Percentiles rank a stretch among this genome's conserved stretches.
phyloP scores from a whole-genome alignment of 2,113 vertebrate species.

The Felis chaus region DNA sequence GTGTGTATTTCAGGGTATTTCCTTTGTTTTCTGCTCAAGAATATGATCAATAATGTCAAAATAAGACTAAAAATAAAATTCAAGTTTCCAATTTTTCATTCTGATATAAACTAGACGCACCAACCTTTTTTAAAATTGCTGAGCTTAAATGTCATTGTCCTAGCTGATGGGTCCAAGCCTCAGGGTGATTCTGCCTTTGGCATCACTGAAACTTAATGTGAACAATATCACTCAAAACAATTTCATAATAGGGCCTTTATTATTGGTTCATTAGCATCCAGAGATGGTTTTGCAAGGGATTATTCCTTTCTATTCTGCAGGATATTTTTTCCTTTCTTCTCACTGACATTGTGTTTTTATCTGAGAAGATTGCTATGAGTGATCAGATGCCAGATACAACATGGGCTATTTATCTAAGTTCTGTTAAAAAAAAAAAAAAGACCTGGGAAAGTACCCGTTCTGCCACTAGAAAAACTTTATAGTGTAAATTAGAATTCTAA shows the following conservation, averaged over 20 bases:
- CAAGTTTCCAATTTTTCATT: constrained; percentile 44
- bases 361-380: constrained; percentile 65
- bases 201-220: constrained; percentile 56
- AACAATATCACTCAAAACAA: constrained; percentile 51
- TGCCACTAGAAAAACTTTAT: constrained; percentile 56
- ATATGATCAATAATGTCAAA: constrained; percentile 54
- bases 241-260: constrained; percentile 41
- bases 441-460: constrained; percentile 60
- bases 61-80: constrained; percentile 45
- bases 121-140: constrained; percentile 54
- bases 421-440: constrained; percentile 46
- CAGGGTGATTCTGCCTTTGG: constrained; percentile 38
- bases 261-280: constrained; percentile 71
- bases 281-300: constrained; percentile 61
- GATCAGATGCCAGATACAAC: constrained; percentile 64
- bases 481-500: constrained; percentile 73
- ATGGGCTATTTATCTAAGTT: constrained; percentile 65
- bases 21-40: constrained; percentile 1
- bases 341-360: constrained; percentile 70
- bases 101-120: constrained; percentile 45
- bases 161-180: constrained; percentile 40
- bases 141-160: constrained; percentile 55
- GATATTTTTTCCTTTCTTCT: constrained; percentile 56
- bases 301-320: constrained; percentile 58
- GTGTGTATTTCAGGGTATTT: neutral